Evolutionary conservation across 2,888 invertebrate genomes (phyloP).

Genomic region (Sialis fuliginosa): DNA sequence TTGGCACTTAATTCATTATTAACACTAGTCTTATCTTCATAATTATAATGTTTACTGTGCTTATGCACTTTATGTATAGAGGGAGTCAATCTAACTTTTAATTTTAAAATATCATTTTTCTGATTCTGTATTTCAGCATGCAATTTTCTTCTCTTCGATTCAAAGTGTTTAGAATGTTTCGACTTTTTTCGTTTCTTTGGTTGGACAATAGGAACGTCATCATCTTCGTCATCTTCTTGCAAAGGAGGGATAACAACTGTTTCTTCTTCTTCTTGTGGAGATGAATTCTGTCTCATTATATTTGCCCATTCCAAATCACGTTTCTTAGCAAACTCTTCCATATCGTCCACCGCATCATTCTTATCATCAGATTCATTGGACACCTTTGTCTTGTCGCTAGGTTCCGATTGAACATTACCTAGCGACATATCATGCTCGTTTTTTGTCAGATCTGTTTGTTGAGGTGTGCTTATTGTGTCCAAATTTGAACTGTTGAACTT

Average conservation of each 20-base stretch:
- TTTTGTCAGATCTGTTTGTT: slow-evolving; percentile 7
- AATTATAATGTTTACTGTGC: slow-evolving; percentile 22
- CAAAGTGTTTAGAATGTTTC: slow-evolving; percentile 34
- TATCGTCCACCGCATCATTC: slow-evolving; percentile 23
- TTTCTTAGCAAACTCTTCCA: slow-evolving; percentile 24
- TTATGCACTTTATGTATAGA: slow-evolving; percentile 23
- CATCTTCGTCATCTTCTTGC: slow-evolving; percentile 20
- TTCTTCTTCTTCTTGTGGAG: background rate
- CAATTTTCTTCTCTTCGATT: slow-evolving; percentile 30
- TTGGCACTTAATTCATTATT: slow-evolving; percentile 13
- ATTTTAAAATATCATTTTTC: slow-evolving; percentile 29
- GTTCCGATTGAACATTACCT: too few species aligned
- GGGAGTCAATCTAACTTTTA: slow-evolving; percentile 33
- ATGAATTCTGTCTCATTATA: slow-evolving; percentile 1
- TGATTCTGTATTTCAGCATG: slow-evolving; percentile 32
- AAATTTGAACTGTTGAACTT: too few species aligned
- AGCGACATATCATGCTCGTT: too few species aligned
- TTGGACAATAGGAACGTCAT: slow-evolving; percentile 16
- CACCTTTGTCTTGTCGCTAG: background rate
- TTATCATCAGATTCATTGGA: slow-evolving; percentile 10
- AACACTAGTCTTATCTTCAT: slow-evolving; percentile 10
- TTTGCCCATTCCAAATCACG: slow-evolving; percentile 25
- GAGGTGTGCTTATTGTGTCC: slow-evolving; percentile 4
- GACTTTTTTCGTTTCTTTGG: slow-evolving; percentile 36
- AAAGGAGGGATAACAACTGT: slow-evolving; percentile 11